Evolutionary conservation across 2,888 invertebrate species (phyloP).

Genomic region (Leucophora obtusa): DNA sequence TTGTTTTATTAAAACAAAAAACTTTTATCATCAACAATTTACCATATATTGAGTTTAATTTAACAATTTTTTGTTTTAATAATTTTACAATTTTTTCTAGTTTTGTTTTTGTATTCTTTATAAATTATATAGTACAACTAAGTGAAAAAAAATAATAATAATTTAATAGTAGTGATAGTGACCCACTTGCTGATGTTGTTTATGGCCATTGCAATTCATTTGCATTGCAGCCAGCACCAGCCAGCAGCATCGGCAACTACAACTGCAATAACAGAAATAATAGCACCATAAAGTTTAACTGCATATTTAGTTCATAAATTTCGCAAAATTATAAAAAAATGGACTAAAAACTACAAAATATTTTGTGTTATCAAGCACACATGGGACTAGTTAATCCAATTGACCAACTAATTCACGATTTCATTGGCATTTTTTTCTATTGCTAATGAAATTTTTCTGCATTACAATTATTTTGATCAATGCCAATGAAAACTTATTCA

Average conservation of each 20-base stretch:
- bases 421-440: not conserved
- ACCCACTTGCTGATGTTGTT: constrained; percentile 28
- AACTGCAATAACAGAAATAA: not conserved
- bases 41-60: not conserved
- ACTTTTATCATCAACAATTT: not conserved
- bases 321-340: constrained; percentile 15
- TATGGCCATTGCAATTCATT: constrained; percentile 13
- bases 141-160: not conserved
- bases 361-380: constrained; percentile 32
- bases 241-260: not conserved
- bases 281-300: constrained; percentile 39
- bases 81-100: not conserved
- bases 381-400: no score
- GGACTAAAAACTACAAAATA: constrained; percentile 23
- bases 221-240: constrained; percentile 30
- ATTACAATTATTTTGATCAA: no score
- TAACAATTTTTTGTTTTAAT: not conserved
- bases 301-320: constrained; percentile 46
- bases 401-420: no score
- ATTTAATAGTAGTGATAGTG: constrained; percentile 17
- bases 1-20: not conserved
- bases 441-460: no score
- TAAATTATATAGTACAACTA: not conserved
- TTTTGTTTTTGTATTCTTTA: not conserved
- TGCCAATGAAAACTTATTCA: no score